Evolutionary conservation across 2,797 vertebrate species (phyloP), one percentile per base, ranked within the genome.

Genomic region (Bovichtus diacanthus): DNA sequence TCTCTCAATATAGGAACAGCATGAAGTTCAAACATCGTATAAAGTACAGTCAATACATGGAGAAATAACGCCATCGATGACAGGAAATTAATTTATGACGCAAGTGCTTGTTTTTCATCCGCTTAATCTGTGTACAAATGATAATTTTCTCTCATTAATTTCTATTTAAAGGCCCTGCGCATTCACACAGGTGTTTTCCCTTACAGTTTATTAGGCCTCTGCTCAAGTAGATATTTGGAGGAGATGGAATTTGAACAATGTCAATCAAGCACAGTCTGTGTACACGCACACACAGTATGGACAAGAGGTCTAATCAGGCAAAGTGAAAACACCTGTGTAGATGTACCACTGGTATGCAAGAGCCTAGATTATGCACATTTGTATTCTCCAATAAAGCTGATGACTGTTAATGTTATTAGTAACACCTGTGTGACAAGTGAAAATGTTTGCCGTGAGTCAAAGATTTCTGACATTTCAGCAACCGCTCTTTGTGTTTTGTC

Each of bases 401-500:
- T 29, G 19, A 44, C 47, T 60, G 25, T 15, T 50, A 8, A 51
- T 38, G n/a, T 51, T 38, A 27, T n/a, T 29, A 34, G 9, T 31
- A 51, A 39, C 19, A 25, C 8, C 31, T 71, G 46, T 46, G 19
- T 4, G 7, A 10, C 0, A 56, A 60, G 19, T n/a, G 16, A 51
- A 44, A 27, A 66, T 8, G 23, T 13, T 25, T 43, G 19, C 9
- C 56, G 6, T 53, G 27, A 56, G 18, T 7, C 5, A 49, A 43
- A 68, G 29, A 49, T 31, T 55, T 38, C 29, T 19, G 23, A 27
- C 39, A 41, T 70, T 56, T 69, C n/a, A 50, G 58, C 47, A 67
- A n/a, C 77, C 36, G 70, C 29, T 70, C 55, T 18, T 41, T 74
- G 25, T 44, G 38, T 56, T 36, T 54, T 49, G 38, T 78, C 53